phyloP scores from a whole-genome alignment of 2,888 invertebrate species.

The Anoncus sp. region DNA sequence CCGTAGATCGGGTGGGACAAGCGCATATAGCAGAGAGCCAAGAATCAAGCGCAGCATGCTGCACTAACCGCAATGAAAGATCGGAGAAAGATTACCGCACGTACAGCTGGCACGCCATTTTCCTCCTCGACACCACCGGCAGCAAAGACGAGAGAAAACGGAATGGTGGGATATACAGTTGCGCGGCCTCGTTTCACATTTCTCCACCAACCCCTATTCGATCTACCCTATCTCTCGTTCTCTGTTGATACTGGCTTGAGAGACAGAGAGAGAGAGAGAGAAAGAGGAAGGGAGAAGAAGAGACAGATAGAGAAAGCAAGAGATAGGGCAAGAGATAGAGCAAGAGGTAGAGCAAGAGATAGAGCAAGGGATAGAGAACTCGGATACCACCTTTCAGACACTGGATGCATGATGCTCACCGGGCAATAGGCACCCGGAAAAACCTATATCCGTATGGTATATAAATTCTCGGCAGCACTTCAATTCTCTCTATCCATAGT shows the following conservation, averaged over 20 bases:
- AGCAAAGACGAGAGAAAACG: slow-evolving; percentile 26
- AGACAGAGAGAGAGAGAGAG: neutral
- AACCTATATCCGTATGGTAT: slow-evolving; percentile 33
- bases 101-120: slow-evolving; percentile 71
- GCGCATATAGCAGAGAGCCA: slow-evolving; percentile 36
- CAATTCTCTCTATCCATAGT: slow-evolving; percentile 40
- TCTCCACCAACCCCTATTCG: slow-evolving; percentile 39
- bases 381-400: slow-evolving; percentile 49
- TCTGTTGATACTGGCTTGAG: slow-evolving; percentile 27
- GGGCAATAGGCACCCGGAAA: slow-evolving; percentile 33
- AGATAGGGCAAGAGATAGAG: neutral
- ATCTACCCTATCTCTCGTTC: slow-evolving; percentile 49
- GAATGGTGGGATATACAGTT: slow-evolving; percentile 57
- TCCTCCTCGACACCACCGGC: slow-evolving; percentile 56
- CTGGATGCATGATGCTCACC: slow-evolving; percentile 53
- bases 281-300: slow-evolving; percentile 7
- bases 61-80: slow-evolving; percentile 73
- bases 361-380: slow-evolving; percentile 20
- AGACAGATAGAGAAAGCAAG: slow-evolving; percentile 25
- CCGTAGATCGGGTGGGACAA: slow-evolving; percentile 18
- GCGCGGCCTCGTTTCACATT: slow-evolving; percentile 61
- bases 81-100: slow-evolving; percentile 78
- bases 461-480: slow-evolving; percentile 52
- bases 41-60: slow-evolving; percentile 51
- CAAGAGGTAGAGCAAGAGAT: slow-evolving; percentile 11